phyloP scores from a whole-genome alignment of 2,888 invertebrate genomes.

The Scotopteryx bipunctaria region DNA sequence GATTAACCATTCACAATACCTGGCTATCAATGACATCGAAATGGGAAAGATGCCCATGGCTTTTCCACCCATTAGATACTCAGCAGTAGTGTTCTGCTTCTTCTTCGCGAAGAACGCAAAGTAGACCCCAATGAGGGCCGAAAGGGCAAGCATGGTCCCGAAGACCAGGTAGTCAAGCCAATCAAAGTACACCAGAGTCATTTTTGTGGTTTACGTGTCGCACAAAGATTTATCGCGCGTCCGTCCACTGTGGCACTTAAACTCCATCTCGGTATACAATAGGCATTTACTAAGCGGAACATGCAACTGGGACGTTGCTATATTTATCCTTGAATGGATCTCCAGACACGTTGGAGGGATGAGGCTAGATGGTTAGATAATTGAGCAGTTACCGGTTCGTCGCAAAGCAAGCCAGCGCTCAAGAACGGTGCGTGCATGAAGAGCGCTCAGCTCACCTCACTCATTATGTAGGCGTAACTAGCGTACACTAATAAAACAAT shows the following conservation, averaged over 20 bases:
- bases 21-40: slow-evolving; percentile 90
- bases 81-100: slow-evolving; percentile 87
- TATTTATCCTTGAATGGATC: slow-evolving; percentile 74
- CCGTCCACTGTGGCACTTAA: slow-evolving; percentile 58
- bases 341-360: slow-evolving; percentile 64
- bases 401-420: slow-evolving; percentile 37
- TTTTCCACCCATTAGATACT: slow-evolving; percentile 89
- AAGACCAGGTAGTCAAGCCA: slow-evolving; percentile 87
- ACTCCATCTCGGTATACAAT: slow-evolving; percentile 65
- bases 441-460: too few species aligned
- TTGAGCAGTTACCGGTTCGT: slow-evolving; percentile 63
- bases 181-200: slow-evolving; percentile 81
- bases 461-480: too few species aligned
- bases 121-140: slow-evolving; percentile 87
- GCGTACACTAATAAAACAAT: not conserved
- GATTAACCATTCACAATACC: slow-evolving; percentile 69
- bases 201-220: slow-evolving; percentile 32
- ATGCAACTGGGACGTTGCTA: slow-evolving; percentile 58
- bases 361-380: slow-evolving; percentile 59
- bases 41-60: slow-evolving; percentile 91
- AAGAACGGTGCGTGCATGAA: slow-evolving; percentile 17
- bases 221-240: slow-evolving; percentile 47
- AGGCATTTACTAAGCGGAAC: slow-evolving; percentile 63
- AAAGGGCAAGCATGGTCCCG: slow-evolving; percentile 85
- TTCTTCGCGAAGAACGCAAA: slow-evolving; percentile 87